phyloP scores from a whole-genome alignment of 1,140 invertebrate genomes.

The Dinoponera quadriceps region DNA sequence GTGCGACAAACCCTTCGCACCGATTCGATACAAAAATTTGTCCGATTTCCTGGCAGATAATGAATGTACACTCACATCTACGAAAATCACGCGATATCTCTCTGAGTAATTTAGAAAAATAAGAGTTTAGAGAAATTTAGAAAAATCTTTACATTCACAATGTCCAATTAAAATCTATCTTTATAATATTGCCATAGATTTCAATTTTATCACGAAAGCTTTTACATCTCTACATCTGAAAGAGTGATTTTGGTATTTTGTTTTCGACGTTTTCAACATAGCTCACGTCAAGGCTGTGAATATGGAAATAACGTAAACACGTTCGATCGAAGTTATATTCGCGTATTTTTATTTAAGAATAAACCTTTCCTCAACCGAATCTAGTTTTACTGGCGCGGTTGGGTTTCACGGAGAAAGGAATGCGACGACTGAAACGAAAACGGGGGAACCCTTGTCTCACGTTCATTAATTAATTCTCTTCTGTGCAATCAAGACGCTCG shows the following conservation, averaged over 20 bases:
- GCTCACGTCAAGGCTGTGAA: neutral
- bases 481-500: neutral
- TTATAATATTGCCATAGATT: neutral
- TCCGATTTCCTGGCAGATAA: no score
- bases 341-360: neutral
- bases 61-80: no score
- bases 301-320: neutral
- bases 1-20: no score
- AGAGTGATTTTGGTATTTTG: neutral
- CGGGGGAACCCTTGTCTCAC: neutral
- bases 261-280: no score
- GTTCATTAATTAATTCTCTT: conserved; percentile 29
- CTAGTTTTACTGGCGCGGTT: neutral
- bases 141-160: no score
- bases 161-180: no score
- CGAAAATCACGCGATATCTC: no score
- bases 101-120: no score
- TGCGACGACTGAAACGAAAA: neutral
- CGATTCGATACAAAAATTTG: no score
- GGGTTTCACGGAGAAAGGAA: conserved; percentile 4
- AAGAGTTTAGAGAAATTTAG: no score
- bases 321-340: neutral
- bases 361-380: neutral
- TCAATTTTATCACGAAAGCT: neutral
- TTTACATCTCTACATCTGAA: neutral